A percentile compares a stretch with the other conserved stretches of the same genome.
These are phyloP conservation scores for Onychostruthus taczanowskii DNA, from an alignment of 2,113 vertebrate species.

Conservation along the genomic window DNA sequence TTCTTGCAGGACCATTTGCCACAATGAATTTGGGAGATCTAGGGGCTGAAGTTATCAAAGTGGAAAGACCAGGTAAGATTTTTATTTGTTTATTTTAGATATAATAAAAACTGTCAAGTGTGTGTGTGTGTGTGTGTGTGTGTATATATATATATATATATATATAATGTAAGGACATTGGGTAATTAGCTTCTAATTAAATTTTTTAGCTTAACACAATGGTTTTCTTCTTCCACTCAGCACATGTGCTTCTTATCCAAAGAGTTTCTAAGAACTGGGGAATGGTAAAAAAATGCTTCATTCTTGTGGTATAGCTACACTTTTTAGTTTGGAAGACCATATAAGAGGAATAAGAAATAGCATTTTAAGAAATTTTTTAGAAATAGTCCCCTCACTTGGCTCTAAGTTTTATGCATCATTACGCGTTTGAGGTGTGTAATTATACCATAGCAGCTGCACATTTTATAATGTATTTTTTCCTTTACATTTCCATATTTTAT, in stretches of 20 bases:
- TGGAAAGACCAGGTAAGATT: conserved; percentile 88
- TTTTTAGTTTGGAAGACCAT: background rate
- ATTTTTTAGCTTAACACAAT: background rate
- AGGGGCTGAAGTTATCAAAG: conserved; percentile 95
- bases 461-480: background rate
- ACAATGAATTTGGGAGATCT: conserved; percentile 97
- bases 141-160: background rate
- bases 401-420: background rate
- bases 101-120: background rate
- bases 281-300: background rate
- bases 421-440: background rate
- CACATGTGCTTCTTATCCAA: background rate
- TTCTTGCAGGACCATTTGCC: conserved; percentile 93
- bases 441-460: background rate
- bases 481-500: background rate
- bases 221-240: background rate
- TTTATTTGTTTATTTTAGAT: background rate
- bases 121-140: too few relatives aligned
- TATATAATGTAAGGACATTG: background rate
- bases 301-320: background rate
- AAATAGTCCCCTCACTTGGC: background rate
- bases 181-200: background rate
- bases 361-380: background rate
- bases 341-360: background rate
- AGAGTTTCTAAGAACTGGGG: background rate